phyloP scores from a whole-genome alignment of 1,140 invertebrate species.

The Brachionus manjavacas region DNA sequence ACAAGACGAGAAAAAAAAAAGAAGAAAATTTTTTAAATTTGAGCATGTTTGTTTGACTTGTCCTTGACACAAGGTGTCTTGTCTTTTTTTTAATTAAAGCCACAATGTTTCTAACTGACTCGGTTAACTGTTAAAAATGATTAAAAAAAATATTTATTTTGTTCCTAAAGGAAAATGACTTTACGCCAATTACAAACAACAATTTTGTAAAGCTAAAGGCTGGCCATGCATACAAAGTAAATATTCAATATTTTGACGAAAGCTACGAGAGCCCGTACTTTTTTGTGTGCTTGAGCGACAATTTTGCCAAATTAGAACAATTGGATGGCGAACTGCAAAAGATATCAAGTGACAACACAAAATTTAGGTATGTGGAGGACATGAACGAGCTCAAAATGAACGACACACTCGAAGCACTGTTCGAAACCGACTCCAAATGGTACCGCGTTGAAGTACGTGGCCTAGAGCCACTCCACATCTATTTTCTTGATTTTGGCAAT shows the following conservation, averaged over 20 bases:
- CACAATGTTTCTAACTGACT: no score
- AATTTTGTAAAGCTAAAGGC: not conserved
- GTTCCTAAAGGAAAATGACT: not conserved
- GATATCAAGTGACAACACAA: not conserved
- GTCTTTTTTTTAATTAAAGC: no score
- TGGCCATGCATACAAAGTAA: not conserved
- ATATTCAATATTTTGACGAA: not conserved
- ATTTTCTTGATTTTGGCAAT: constrained; percentile 27
- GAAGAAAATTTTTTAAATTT: no score
- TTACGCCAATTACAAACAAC: no score
- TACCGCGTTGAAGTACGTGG: not conserved
- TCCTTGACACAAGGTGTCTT: no score
- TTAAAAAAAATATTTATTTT: not conserved
- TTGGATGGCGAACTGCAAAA: not conserved
- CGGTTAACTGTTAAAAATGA: no score
- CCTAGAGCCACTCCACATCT: not conserved
- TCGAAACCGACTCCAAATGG: not conserved
- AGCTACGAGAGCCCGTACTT: not conserved
- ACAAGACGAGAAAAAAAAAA: no score
- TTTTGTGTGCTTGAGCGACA: not conserved
- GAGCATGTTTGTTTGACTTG: no score
- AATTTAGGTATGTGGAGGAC: not conserved
- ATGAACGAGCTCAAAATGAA: not conserved
- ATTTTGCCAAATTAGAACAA: not conserved
- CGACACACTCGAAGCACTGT: not conserved